Evolutionary conservation across 1,140 invertebrate species (phyloP).

Genomic region (Teleopsis dalmanni): DNA sequence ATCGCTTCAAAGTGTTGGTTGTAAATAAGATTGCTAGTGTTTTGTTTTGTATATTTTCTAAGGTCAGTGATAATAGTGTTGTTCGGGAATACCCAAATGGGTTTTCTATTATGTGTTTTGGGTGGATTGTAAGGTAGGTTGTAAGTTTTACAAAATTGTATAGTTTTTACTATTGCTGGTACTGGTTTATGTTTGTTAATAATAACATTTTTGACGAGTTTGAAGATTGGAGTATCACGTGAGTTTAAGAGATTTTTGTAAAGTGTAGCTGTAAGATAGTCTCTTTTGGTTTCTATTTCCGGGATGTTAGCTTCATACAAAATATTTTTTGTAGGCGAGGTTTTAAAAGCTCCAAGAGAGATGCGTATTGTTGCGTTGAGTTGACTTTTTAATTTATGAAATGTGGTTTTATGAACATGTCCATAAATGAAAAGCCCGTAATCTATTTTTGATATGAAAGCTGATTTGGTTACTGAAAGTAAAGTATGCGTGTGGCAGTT

Average conservation of each 20-base stretch:
- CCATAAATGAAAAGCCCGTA: constrained; percentile 12
- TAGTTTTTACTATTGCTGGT: background rate
- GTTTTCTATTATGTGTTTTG: too few species aligned
- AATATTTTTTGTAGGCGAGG: background rate
- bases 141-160: too few species aligned
- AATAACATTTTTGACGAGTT: background rate
- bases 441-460: constrained; percentile 11
- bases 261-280: background rate
- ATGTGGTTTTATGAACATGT: background rate
- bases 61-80: too few species aligned
- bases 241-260: background rate
- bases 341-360: constrained; percentile 2
- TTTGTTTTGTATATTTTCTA: too few species aligned
- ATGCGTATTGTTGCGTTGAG: background rate
- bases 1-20: too few species aligned
- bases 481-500: constrained; percentile 11
- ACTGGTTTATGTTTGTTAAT: background rate
- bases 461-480: constrained; percentile 9
- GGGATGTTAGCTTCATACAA: background rate
- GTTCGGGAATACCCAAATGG: too few species aligned
- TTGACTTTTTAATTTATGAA: constrained; percentile 3
- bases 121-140: too few species aligned
- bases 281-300: background rate
- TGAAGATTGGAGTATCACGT: background rate
- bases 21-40: too few species aligned